Evolutionary conservation across 2,888 invertebrate species (phyloP).

Genomic region (Dysmachus trigonus): DNA sequence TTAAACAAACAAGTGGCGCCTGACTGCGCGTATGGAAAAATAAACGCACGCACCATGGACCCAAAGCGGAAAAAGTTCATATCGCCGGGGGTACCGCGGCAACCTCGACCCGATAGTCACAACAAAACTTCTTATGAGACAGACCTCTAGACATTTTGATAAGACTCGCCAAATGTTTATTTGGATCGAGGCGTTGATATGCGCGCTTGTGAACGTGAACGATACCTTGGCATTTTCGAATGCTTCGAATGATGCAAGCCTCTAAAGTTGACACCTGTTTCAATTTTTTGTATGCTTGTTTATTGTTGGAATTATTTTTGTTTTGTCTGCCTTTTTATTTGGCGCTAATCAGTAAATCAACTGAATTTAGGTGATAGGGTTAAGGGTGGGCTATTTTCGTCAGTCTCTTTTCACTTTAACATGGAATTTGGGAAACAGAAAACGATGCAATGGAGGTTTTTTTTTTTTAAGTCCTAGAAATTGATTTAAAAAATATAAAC

Average conservation of each 20-base stretch:
- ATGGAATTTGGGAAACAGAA: background rate
- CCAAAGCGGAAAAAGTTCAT: background rate
- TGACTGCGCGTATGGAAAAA: background rate
- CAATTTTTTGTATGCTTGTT: background rate
- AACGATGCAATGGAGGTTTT: too few relatives aligned
- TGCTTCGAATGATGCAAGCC: background rate
- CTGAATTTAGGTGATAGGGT: background rate
- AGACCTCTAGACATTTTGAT: background rate
- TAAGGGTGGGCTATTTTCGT: background rate
- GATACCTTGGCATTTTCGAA: background rate
- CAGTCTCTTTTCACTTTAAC: background rate
- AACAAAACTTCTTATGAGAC: background rate
- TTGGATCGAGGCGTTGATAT: background rate
- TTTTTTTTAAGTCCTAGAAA: too few relatives aligned
- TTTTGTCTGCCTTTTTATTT: background rate
- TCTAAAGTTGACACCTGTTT: background rate
- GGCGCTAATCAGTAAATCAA: background rate
- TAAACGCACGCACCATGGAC: background rate
- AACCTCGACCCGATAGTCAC: background rate
- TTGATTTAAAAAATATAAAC: too few relatives aligned
- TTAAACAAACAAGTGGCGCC: slow-evolving; percentile 47
- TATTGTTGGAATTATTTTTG: background rate
- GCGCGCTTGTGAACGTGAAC: background rate
- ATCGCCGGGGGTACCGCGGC: background rate
- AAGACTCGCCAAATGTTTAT: background rate